Conservation (phyloP, 2,797 vertebrate species). For the Oreortyx pictus region DNA sequence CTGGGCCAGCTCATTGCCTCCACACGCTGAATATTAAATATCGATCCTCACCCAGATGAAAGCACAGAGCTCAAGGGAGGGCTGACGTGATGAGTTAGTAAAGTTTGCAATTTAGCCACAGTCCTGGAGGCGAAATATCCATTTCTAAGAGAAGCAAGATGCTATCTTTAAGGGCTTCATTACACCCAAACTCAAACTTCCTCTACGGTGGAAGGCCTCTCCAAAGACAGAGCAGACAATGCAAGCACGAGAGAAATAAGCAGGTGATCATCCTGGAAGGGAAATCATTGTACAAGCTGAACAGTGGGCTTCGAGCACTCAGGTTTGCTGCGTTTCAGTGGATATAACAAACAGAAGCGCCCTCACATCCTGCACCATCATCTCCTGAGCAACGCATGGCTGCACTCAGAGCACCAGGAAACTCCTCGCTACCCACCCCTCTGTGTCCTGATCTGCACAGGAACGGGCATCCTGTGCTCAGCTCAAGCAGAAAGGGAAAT, state of each 20-base stretch:
- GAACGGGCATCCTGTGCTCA: not conserved
- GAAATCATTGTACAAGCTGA: not conserved
- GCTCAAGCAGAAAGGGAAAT: not conserved
- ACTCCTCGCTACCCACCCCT: not conserved
- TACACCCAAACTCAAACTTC: accelerated
- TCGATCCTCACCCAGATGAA: not conserved
- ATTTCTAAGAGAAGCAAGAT: not conserved
- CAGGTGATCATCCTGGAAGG: not conserved
- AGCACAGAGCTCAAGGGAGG: not conserved
- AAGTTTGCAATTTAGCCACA: not conserved
- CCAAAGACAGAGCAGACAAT: not conserved
- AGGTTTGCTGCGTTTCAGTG: not conserved
- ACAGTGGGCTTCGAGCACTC: accelerated
- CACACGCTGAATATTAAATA: not conserved
- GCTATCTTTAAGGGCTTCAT: not conserved
- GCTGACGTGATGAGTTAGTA: not conserved
- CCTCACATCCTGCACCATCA: not conserved
- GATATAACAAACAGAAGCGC: not conserved
- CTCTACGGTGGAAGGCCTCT: not conserved
- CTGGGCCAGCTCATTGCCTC: not conserved
- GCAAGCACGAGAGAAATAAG: not conserved
- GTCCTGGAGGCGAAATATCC: not conserved
- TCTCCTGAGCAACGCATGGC: accelerated
- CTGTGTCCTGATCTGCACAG: not conserved
- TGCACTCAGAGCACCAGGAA: not conserved